These are phyloP conservation scores for Diadophis punctatus DNA, from an alignment of 2,113 vertebrate species.

Conservation along the genomic window DNA sequence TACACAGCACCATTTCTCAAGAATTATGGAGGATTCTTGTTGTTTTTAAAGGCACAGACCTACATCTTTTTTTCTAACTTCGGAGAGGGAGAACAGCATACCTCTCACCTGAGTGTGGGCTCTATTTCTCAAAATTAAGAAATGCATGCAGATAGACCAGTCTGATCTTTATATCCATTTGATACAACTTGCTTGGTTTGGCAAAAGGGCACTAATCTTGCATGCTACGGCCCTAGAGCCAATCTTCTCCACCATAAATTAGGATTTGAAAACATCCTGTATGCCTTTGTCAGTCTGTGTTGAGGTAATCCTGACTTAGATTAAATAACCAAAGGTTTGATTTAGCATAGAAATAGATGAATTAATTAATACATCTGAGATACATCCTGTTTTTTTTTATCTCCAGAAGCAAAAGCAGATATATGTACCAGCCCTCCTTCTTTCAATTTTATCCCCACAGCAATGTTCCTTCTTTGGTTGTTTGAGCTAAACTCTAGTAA, in stretches of 20 bases:
- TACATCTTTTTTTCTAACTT: constrained; percentile 17
- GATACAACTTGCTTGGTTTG: not conserved
- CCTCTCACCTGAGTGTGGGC: constrained; percentile 6
- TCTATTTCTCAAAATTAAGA: not conserved
- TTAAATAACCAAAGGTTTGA: not conserved
- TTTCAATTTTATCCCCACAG: not conserved
- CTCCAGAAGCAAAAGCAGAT: not conserved
- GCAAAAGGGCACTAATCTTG: not conserved
- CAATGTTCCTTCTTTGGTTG: not conserved
- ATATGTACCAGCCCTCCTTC: not conserved
- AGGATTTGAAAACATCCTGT: not conserved
- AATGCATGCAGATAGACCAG: not conserved
- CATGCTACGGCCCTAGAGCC: not conserved
- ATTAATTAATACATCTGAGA: not conserved
- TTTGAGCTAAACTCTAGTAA: not conserved
- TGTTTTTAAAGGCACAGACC: constrained; percentile 29
- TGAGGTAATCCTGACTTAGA: not conserved
- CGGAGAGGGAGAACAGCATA: not conserved
- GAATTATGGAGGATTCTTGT: not conserved
- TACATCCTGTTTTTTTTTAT: not conserved
- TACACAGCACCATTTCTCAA: not conserved
- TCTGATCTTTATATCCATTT: not conserved
- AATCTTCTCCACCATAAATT: not conserved
- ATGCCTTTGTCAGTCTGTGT: not conserved
- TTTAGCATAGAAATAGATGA: not conserved